Conservation (phyloP, 2,797 vertebrate species). For the Amblyopsis hoosieri region DNA sequence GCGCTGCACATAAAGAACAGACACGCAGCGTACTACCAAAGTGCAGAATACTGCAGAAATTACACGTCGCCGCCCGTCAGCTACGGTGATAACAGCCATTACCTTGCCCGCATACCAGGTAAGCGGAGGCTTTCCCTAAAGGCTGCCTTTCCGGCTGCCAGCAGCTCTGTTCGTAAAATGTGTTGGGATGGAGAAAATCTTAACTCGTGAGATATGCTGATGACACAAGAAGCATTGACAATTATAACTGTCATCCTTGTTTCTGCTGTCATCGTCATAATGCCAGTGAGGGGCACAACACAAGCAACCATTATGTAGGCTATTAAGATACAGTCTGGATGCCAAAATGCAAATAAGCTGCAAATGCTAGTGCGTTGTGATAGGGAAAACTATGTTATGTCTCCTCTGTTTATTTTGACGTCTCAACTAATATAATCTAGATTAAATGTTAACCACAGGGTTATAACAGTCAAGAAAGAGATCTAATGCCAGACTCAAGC, state of each 20-base stretch:
- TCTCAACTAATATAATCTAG: slow-evolving; percentile 6
- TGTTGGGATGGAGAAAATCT: slow-evolving; percentile 41
- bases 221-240: slow-evolving; percentile 31
- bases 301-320: slow-evolving; percentile 19
- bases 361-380: slow-evolving; percentile 1
- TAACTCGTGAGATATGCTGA: slow-evolving; percentile 30
- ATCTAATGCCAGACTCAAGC: not conserved
- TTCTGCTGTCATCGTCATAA: slow-evolving; percentile 42
- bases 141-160: slow-evolving; percentile 21
- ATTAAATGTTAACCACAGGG: slow-evolving; percentile 18
- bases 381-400: too few relatives aligned
- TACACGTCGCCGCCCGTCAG: slow-evolving; percentile 67
- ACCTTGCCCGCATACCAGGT: slow-evolving; percentile 78
- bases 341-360: slow-evolving; percentile 48
- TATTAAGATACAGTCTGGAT: slow-evolving; percentile 23
- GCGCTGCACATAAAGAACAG: slow-evolving; percentile 79
- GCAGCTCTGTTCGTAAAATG: slow-evolving; percentile 28
- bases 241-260: slow-evolving; percentile 26
- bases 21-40: slow-evolving; percentile 75
- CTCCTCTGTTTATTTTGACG: too few relatives aligned
- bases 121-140: slow-evolving; percentile 43
- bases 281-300: slow-evolving; percentile 36
- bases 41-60: slow-evolving; percentile 73
- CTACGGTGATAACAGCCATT: slow-evolving; percentile 75
- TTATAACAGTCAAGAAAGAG: slow-evolving; percentile 6